Base-by-base conservation (phyloP, 2,113 vertebrate species). In the Sinocyclocheilus anophthalmus region DNA sequence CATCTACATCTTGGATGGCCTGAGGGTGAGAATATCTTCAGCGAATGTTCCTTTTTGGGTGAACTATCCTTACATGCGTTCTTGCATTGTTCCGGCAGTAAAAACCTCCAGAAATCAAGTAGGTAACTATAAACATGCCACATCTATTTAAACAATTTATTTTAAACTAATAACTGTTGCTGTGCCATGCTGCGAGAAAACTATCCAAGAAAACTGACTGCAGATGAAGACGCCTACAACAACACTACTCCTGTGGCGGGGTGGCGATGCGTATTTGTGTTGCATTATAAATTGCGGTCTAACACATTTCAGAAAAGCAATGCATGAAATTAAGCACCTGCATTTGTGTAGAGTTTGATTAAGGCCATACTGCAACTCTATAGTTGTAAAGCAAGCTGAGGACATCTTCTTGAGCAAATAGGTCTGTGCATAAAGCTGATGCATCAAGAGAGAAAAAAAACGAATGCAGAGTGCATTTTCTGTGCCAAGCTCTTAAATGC, bases 401-500 rank as follows among this genome's bases (percentile, higher is more conserved):
- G 42, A 42, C 1, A 12, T 24, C 65, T 50, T 50, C 6, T 57
- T 12, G 13, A 76, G 57, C 16, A 37, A 70, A 53, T 4, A 10
- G 45, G 63, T 59, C n/a, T 57, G 83, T 37, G 37, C 72, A 83
- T 26, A 69, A 37, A 63, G 76, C 50, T 73, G 86, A 55, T 61
- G 67, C 76, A 69, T 83, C 55, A 78, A 85, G 39, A 50, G 16
- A 0, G 20, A 45, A 45, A 83, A 81, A 84, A 67, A 85, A 59
- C 13, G 33, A 84, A 33, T 24, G 85, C 76, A 63, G 87, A 81
- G 48, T 50, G 50, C 87, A 72, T 65, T 81, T 72, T 70, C 88
- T 26, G 78, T 81, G 77, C 83, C 69, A 85, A 78, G 42, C 39
- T 70, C 69, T 85, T 76, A 85, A 80, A 87, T 69, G 72, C 42